Evolutionary conservation across 2,888 invertebrate genomes (phyloP), one percentile per base, ranked within the genome.

Genomic region (Glyphotaelius pellucidus): DNA sequence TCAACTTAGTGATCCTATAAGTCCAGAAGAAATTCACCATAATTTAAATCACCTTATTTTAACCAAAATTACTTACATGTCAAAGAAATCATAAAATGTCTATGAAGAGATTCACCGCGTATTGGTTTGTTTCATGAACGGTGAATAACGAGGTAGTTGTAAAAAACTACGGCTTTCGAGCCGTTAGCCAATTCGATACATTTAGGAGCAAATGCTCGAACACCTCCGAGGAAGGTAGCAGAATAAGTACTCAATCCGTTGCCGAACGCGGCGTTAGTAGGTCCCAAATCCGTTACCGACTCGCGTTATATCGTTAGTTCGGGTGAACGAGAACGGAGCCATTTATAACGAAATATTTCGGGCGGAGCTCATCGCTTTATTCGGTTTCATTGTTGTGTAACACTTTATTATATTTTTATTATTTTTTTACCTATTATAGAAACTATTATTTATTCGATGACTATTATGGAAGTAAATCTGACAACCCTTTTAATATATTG

Each of bases 161-260:
- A 42, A 86, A 86, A 86, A 35, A 87, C 31, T 81, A 52, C 32
- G 92, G 80, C 42, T 92, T 92, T 90, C 90, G 83, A 87, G 88
- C 90, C 92, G 88, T 90, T 92, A 92, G 89, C 79, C 92, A 90
- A 92, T 92, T 88, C 80, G 90, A 80, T 89, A 89, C 86, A 86
- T 30, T 47, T 86, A 38, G 67, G 67, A 67, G 25, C 25, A 67
- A 67, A 42, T 86, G 38, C 47, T 42, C 42, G 7, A 86, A 86
- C 86, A 86, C 86, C 86, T 86, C n/a, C 42, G 86, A 86, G 35
- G 19, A 67, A 67, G 67, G 67, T 67, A 67, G n/a, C 9, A 25
- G 67, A 7, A 67, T 67, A 67, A 67, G 81, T 81, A 32, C 15
- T 31, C 30, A 32, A 81, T 32, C 30, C 30, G 31, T 32, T 31